phyloP scores from a whole-genome alignment of 2,113 vertebrate species.

The Cephalopholis sonnerati region DNA sequence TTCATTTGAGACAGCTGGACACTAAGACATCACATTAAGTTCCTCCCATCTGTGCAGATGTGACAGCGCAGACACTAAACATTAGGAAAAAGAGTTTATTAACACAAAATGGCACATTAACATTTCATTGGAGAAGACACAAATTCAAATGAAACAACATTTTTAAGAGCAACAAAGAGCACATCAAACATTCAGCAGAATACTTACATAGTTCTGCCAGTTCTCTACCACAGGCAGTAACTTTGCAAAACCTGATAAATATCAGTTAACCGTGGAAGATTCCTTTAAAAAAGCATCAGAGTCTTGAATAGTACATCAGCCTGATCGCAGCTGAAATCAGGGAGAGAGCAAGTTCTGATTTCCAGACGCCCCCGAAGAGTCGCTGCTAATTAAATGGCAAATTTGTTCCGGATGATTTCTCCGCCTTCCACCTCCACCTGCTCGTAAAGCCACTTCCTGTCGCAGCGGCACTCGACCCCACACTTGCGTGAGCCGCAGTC shows the following conservation, averaged over 20 bases:
- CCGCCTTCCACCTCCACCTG: slow-evolving; percentile 98
- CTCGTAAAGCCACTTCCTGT: slow-evolving; percentile 98
- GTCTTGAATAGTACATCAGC: background rate
- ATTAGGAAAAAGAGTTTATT: slow-evolving; percentile 36
- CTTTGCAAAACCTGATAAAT: slow-evolving; percentile 3
- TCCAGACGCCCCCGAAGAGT: background rate
- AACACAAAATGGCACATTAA: background rate
- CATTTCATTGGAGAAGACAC: background rate
- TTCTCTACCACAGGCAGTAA: background rate
- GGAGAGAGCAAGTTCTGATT: background rate
- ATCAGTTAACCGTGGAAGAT: background rate
- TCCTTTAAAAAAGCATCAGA: background rate
- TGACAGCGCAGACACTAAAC: background rate
- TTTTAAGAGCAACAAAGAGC: background rate
- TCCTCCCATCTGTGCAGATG: background rate
- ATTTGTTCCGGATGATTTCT: slow-evolving; percentile 95
- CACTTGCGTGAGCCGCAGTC: slow-evolving; percentile 94
- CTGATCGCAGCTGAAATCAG: background rate
- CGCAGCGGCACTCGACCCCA: slow-evolving; percentile 94
- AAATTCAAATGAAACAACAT: background rate
- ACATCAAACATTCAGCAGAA: background rate
- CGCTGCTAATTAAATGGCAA: slow-evolving; percentile 76
- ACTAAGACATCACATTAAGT: background rate
- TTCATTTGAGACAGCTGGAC: background rate
- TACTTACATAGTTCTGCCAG: background rate